Conservation (phyloP, 2,888 invertebrate genomes). For the Glaucopsyche alexis region DNA sequence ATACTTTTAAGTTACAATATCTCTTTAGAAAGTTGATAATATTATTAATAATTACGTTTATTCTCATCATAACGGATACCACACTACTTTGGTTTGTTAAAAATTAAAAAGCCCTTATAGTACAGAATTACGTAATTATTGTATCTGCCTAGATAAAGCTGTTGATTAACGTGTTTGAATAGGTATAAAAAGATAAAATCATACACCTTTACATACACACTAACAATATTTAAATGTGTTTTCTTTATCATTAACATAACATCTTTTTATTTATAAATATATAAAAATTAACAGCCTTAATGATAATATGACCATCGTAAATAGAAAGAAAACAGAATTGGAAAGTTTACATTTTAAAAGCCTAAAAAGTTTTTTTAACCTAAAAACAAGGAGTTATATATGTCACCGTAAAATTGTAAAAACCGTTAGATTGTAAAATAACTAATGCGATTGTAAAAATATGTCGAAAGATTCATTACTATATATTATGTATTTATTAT, state of each 20-base stretch:
- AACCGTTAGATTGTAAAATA: no score
- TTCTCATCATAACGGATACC: not conserved
- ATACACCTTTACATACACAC: not conserved
- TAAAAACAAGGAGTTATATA: no score
- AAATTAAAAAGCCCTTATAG: not conserved
- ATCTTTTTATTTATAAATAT: not conserved
- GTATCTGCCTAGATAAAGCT: not conserved
- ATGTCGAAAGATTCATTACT: no score
- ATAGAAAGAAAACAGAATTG: no score
- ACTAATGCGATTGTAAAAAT: no score
- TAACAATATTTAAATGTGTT: constrained; percentile 5
- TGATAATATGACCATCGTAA: not conserved
- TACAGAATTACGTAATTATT: not conserved
- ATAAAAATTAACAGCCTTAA: not conserved
- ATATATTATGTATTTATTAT: no score
- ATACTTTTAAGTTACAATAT: no score
- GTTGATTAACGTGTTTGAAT: not conserved
- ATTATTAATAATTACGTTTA: not conserved
- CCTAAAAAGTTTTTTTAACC: no score
- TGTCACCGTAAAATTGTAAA: no score
- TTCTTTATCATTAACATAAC: not conserved
- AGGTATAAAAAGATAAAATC: constrained; percentile 8
- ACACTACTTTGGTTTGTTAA: not conserved
- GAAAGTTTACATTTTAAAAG: no score
- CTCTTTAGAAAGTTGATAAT: not conserved